These are phyloP conservation scores for Myiagra hebetior DNA, from an alignment of 2,113 vertebrate genomes.

Conservation along the genomic window DNA sequence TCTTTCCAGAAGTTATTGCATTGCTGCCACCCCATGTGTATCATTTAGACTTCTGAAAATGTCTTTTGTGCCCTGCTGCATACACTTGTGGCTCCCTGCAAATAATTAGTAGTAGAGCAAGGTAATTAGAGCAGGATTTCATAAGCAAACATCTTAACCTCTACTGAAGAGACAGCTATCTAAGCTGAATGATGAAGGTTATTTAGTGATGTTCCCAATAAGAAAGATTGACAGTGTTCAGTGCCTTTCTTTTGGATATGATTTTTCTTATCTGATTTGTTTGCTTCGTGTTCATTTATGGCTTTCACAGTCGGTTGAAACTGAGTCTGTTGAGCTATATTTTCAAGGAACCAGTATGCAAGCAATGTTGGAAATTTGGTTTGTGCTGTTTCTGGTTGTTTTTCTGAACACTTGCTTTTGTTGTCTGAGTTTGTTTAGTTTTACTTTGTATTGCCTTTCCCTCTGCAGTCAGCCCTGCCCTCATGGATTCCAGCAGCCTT, in stretches of 20 bases:
- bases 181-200: not conserved
- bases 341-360: slow-evolving; percentile 6
- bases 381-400: not conserved
- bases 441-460: slow-evolving; percentile 77
- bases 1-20: not conserved
- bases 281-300: not conserved
- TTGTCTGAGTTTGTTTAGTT: slow-evolving; percentile 67
- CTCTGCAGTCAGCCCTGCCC: slow-evolving; percentile 69
- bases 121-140: not conserved
- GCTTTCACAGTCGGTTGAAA: not conserved
- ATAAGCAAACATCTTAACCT: not conserved
- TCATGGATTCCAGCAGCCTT: slow-evolving; percentile 56
- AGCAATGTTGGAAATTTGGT: not conserved
- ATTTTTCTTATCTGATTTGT: not conserved
- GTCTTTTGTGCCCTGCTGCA: not conserved
- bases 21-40: not conserved
- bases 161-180: not conserved
- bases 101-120: not conserved
- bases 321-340: not conserved
- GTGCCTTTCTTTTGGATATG: not conserved
- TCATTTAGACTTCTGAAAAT: not conserved
- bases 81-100: not conserved
- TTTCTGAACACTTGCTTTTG: slow-evolving; percentile 12
- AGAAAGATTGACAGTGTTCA: not conserved
- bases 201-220: not conserved